These are phyloP conservation scores for Recurvirostra avosetta DNA, from an alignment of 2,113 vertebrate genomes.

Conservation along the genomic window DNA sequence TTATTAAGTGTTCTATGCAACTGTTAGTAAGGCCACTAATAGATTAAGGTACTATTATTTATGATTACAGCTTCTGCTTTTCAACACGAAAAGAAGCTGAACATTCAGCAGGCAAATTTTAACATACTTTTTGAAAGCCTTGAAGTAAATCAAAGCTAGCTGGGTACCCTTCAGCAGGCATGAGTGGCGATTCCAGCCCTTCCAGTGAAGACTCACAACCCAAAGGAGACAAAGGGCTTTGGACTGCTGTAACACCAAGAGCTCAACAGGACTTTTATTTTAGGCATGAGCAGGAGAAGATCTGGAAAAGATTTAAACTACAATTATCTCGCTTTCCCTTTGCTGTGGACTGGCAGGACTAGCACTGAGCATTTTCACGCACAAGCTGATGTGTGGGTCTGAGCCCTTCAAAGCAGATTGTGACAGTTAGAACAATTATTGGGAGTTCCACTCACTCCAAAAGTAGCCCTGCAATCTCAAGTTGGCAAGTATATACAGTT, in stretches of 20 bases:
- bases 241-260: not conserved
- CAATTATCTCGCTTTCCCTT: not conserved
- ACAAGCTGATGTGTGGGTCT: not conserved
- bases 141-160: not conserved
- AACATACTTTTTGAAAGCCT: not conserved
- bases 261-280: not conserved
- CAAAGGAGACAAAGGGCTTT: not conserved
- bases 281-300: not conserved
- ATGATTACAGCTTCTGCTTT: slow-evolving; percentile 8
- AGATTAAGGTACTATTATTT: slow-evolving; percentile 23
- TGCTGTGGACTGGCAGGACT: not conserved
- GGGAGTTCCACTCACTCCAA: not conserved
- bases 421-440: not conserved
- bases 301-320: not conserved
- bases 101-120: not conserved
- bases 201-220: not conserved
- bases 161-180: not conserved
- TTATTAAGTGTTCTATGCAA: slow-evolving; percentile 40
- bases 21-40: not conserved
- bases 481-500: not conserved
- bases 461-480: not conserved
- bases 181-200: not conserved
- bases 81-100: slow-evolving; percentile 12
- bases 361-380: not conserved
- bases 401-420: not conserved